phyloP scores from a whole-genome alignment of 2,113 vertebrate species.

The Tiliqua scincoides region DNA sequence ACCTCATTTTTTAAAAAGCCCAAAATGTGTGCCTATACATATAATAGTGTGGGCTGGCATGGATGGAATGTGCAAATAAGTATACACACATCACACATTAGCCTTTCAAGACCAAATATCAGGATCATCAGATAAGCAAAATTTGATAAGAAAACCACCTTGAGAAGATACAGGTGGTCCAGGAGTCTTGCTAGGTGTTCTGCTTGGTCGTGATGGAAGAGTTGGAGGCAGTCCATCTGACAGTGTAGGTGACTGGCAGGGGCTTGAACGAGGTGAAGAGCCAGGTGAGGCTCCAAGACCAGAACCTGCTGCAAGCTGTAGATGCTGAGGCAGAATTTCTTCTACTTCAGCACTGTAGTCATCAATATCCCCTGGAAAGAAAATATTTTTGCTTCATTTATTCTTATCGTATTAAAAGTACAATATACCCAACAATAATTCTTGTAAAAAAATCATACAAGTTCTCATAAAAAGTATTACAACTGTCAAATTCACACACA shows the following conservation, averaged over 20 bases:
- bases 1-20: too few relatives aligned
- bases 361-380: conserved; percentile 88
- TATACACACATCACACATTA: not conserved
- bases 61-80: not conserved
- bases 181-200: conserved; percentile 75
- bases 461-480: too few relatives aligned
- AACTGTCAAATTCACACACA: too few relatives aligned
- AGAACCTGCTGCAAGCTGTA: conserved; percentile 84
- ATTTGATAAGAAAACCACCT: conserved; percentile 56
- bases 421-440: too few relatives aligned
- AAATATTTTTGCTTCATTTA: not conserved
- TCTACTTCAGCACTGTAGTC: conserved; percentile 90
- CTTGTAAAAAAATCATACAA: too few relatives aligned
- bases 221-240: conserved; percentile 80
- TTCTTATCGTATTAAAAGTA: not conserved
- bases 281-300: conserved; percentile 85
- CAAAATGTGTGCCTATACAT: not conserved
- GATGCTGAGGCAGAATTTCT: conserved; percentile 92
- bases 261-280: conserved; percentile 89
- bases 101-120: not conserved
- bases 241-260: conserved; percentile 92
- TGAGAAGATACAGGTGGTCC: conserved; percentile 74
- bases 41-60: too few relatives aligned
- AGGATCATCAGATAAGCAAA: not conserved
- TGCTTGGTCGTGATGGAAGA: conserved; percentile 81